phyloP scores from a whole-genome alignment of 2,888 invertebrate genomes.

The Ophion obscuratus region DNA sequence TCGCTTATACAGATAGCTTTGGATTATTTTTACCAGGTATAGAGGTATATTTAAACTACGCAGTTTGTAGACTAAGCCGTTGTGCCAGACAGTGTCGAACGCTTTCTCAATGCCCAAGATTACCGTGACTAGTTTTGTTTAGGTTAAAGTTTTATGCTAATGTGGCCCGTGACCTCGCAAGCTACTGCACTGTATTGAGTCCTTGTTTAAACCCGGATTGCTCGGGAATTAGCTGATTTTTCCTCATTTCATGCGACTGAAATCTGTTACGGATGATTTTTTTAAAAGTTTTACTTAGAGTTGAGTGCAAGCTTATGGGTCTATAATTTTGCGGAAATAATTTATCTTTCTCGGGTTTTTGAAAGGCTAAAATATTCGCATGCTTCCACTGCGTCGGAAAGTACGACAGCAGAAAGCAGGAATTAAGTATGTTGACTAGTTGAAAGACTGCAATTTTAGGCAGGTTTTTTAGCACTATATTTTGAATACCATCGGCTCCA shows the following conservation, averaged over 20 bases:
- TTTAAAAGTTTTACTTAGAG: conserved; percentile 70
- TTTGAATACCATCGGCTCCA: conserved; percentile 35
- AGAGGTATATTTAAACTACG: not conserved
- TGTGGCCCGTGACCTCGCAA: conserved; percentile 67
- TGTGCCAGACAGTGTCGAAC: conserved; percentile 63
- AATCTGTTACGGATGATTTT: conserved; percentile 64
- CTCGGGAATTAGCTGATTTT: conserved; percentile 60
- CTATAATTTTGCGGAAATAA: conserved; percentile 27
- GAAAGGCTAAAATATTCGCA: conserved; percentile 51
- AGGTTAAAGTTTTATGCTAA: conserved; percentile 67
- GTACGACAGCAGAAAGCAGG: conserved; percentile 18
- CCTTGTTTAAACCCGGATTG: conserved; percentile 71
- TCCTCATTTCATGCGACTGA: conserved; percentile 35
- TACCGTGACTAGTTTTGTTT: conserved; percentile 57
- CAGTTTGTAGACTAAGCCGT: conserved; percentile 68
- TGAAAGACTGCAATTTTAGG: conserved; percentile 21
- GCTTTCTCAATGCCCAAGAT: conserved; percentile 73
- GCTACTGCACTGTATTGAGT: conserved; percentile 69
- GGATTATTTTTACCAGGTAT: conserved; percentile 5
- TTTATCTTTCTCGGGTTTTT: conserved; percentile 69
- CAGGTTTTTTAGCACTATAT: conserved; percentile 49
- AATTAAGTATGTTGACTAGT: conserved; percentile 28
- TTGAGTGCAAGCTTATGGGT: conserved; percentile 50
- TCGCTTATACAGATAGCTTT: not conserved
- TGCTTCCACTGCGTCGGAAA: conserved; percentile 66